These are phyloP conservation scores for Heloderma charlesbogerti DNA, from an alignment of 2,113 vertebrate species.

Conservation along the genomic window DNA sequence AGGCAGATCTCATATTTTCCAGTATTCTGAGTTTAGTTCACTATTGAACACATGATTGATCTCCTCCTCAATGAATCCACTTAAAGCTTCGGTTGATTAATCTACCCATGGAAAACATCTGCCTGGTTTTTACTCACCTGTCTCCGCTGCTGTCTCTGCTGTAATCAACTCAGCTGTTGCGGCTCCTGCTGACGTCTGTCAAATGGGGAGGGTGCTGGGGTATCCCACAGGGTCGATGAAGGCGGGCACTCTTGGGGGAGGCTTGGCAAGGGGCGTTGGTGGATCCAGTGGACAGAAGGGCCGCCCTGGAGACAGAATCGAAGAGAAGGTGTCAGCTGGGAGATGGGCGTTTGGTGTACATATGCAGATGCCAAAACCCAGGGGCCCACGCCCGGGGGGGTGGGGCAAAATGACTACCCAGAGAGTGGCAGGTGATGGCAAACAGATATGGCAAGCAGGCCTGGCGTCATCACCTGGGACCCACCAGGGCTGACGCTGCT, in stretches of 20 bases:
- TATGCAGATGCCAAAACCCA: too few relatives aligned
- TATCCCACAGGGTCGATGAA: background rate
- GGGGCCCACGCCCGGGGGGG: too few relatives aligned
- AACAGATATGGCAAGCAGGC: too few relatives aligned
- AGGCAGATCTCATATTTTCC: background rate
- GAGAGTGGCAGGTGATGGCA: too few relatives aligned
- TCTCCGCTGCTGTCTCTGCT: background rate
- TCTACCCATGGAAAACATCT: background rate
- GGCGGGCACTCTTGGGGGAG: background rate
- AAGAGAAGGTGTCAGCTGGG: too few relatives aligned
- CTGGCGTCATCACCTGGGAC: too few relatives aligned
- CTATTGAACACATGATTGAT: too few relatives aligned
- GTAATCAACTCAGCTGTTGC: background rate
- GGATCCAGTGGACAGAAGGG: background rate
- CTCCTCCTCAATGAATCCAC: background rate
- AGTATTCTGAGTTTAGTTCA: background rate
- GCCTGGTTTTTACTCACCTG: background rate
- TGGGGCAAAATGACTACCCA: too few relatives aligned
- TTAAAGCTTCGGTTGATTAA: background rate
- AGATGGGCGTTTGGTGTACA: too few relatives aligned
- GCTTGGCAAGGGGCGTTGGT: conserved; percentile 5
- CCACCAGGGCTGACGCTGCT: too few relatives aligned
- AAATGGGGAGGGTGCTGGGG: accelerated
- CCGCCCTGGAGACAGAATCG: background rate
- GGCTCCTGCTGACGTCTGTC: background rate